Conservation (phyloP, 2,113 vertebrate genomes). For the Chamaea fasciata region DNA sequence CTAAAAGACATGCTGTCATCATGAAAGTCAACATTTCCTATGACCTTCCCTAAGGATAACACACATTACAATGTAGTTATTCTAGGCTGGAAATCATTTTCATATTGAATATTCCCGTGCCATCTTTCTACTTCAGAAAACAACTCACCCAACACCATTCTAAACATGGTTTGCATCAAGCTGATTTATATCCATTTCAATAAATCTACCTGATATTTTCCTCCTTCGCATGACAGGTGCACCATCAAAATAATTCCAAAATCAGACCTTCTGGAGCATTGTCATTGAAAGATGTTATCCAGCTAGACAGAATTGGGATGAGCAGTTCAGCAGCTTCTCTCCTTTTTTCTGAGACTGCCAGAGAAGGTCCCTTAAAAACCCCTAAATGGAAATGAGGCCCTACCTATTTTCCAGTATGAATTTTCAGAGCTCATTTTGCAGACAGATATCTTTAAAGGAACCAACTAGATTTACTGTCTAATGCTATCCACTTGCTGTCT, state of each 20-base stretch:
- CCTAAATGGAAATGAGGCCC: not conserved
- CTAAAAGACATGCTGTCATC: not conserved
- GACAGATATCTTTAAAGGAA: not conserved
- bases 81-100: not conserved
- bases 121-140: not conserved
- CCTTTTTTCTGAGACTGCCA: not conserved
- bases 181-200: not conserved
- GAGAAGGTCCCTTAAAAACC: not conserved
- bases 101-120: not conserved
- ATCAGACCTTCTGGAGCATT: rapidly evolving
- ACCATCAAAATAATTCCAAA: not conserved
- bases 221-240: not conserved
- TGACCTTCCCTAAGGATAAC: not conserved
- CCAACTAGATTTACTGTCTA: not conserved
- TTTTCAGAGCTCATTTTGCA: not conserved
- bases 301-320: rapidly evolving
- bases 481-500: not conserved
- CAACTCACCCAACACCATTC: not conserved
- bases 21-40: not conserved
- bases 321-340: not conserved
- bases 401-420: not conserved
- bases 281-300: not conserved
- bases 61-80: not conserved
- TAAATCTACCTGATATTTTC: not conserved
- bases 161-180: not conserved